Conservation (phyloP, 2,113 vertebrate genomes). For the Aegithalos caudatus region DNA sequence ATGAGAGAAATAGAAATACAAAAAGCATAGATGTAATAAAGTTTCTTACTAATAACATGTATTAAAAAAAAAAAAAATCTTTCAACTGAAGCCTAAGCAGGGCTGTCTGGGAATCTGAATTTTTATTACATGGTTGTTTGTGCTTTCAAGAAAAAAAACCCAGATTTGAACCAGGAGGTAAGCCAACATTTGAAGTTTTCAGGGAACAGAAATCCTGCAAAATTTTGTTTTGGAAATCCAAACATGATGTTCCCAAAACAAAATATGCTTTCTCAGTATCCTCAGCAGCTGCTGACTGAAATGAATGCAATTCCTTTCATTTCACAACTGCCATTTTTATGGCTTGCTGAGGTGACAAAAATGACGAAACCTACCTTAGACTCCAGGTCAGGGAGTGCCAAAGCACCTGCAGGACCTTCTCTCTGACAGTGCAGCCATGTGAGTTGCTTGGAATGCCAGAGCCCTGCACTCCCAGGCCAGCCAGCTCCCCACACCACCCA, state of each 20-base stretch:
- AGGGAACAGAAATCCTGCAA: conserved; percentile 8
- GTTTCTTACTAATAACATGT: neutral
- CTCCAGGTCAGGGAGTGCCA: neutral
- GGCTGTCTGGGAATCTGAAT: neutral
- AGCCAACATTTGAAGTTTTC: conserved; percentile 15
- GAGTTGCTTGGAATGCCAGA: neutral
- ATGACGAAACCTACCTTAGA: neutral
- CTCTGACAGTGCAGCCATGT: neutral
- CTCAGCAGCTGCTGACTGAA: conserved; percentile 17
- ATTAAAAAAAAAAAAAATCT: neutral
- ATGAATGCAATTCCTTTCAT: neutral
- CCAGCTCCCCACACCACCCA: accelerated
- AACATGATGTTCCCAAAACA: conserved; percentile 24
- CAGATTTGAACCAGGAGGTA: neutral
- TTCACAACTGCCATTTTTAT: neutral
- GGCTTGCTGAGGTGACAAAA: neutral
- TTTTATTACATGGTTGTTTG: neutral
- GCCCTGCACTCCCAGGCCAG: neutral
- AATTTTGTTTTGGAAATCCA: conserved; percentile 53
- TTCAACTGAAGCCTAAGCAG: neutral
- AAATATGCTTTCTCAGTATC: conserved; percentile 27
- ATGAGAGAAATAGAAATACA: neutral
- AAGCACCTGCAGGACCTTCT: neutral
- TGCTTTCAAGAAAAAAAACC: neutral
- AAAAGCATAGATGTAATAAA: neutral